Percentiles rank a stretch among this genome's conserved stretches.
phyloP scores from a whole-genome alignment of 2,113 vertebrate species.

The Vidua chalybeata region DNA sequence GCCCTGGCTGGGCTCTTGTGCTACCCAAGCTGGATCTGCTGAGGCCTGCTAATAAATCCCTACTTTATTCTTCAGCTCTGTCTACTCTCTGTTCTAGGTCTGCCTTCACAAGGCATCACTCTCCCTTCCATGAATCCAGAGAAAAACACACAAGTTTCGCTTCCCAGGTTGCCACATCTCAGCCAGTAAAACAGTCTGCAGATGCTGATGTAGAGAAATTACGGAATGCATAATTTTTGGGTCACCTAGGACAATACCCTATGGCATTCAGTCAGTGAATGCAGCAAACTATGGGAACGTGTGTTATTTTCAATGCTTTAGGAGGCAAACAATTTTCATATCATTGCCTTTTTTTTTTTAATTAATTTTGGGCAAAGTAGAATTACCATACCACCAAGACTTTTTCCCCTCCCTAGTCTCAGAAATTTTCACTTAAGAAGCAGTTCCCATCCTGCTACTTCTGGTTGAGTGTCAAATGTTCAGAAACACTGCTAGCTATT shows the following conservation, averaged over 20 bases:
- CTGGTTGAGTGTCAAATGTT: background rate
- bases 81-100: background rate
- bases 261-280: background rate
- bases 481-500: background rate
- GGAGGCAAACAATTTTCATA: background rate
- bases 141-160: fast-evolving
- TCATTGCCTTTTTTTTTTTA: background rate
- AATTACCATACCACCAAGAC: background rate
- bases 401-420: background rate
- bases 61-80: background rate
- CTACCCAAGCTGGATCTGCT: background rate
- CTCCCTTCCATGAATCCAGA: background rate
- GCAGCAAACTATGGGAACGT: background rate
- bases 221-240: background rate
- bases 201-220: too few species aligned
- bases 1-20: background rate
- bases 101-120: background rate
- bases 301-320: background rate
- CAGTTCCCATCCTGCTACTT: background rate
- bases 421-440: background rate
- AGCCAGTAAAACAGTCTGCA: background rate
- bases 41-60: background rate
- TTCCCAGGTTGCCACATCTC: fast-evolving
- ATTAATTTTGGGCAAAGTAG: background rate
- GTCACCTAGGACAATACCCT: background rate